These are phyloP conservation scores for Pyrocephalus nanus DNA, from an alignment of 2,797 vertebrate genomes.

Conservation along the genomic window DNA sequence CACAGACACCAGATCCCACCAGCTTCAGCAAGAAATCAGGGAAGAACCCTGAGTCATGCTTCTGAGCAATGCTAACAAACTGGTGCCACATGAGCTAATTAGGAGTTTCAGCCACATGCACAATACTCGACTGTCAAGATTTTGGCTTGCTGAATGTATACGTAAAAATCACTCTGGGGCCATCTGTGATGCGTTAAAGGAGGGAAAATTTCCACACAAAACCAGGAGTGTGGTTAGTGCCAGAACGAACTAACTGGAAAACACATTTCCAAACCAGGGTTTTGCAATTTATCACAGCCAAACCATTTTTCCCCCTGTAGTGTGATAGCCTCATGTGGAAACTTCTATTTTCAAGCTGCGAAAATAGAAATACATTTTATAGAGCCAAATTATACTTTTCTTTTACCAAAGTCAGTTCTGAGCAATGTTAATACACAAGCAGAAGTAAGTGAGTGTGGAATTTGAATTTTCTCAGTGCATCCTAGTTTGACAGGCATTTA, in stretches of 20 bases:
- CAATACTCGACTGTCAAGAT: neutral
- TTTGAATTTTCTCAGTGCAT: neutral
- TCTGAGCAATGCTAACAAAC: neutral
- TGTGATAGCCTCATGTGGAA: neutral
- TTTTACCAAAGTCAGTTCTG: neutral
- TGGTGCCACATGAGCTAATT: neutral
- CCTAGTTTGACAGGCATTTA: neutral
- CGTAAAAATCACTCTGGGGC: neutral
- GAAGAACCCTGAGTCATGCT: conserved; percentile 14
- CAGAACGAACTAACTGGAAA: conserved; percentile 55
- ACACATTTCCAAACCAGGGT: conserved; percentile 30
- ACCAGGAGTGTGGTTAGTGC: neutral
- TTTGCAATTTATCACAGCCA: conserved; percentile 33
- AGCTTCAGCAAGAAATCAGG: neutral
- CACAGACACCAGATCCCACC: neutral
- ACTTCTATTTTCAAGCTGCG: conserved; percentile 52
- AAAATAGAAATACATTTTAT: conserved; percentile 34
- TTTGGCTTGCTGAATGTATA: neutral
- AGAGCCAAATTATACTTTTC: neutral
- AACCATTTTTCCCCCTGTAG: conserved; percentile 1
- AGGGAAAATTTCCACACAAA: conserved; percentile 39
- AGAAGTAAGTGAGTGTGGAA: neutral
- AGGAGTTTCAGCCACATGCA: neutral
- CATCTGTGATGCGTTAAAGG: conserved; percentile 38
- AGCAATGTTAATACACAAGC: neutral